Conservation (phyloP, 23 tunicate species). For the Corella eumyota region DNA sequence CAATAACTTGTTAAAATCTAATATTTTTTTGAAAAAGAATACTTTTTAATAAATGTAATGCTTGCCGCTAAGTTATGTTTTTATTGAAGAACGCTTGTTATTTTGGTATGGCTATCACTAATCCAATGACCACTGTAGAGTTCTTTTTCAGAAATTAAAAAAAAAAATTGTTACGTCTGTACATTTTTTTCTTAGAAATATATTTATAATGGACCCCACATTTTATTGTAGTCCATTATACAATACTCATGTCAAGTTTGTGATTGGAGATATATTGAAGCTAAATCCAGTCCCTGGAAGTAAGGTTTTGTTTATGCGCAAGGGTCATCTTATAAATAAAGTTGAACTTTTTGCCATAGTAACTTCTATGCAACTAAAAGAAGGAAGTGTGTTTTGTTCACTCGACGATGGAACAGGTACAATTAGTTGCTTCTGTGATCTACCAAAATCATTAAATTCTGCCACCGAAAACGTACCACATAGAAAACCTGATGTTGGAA, state of each 20-base stretch:
- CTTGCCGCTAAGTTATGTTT: too few species aligned
- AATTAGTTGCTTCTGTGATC: slow-evolving; percentile 16
- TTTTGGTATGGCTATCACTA: too few species aligned
- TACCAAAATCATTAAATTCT: neutral
- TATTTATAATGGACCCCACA: too few species aligned
- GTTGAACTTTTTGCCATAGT: slow-evolving; percentile 21
- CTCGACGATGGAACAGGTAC: slow-evolving; percentile 32
- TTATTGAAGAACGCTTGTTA: too few species aligned
- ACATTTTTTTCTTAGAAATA: too few species aligned
- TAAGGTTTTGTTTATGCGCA: slow-evolving; percentile 11
- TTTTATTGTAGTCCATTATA: slow-evolving; percentile 17
- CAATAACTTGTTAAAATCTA: too few species aligned
- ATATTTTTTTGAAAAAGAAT: too few species aligned
- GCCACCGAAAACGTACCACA: neutral
- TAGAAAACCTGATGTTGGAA: slow-evolving; percentile 4
- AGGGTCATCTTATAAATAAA: slow-evolving; percentile 12
- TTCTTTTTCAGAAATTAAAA: too few species aligned
- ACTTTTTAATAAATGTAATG: too few species aligned
- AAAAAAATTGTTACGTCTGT: too few species aligned
- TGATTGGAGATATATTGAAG: slow-evolving; percentile 5
- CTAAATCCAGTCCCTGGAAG: slow-evolving; percentile 13
- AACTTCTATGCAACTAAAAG: slow-evolving; percentile 17
- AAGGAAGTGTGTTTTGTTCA: slow-evolving; percentile 8
- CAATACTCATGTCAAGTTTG: slow-evolving; percentile 14
- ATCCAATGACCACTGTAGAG: too few species aligned